Evolutionary conservation across 2,113 vertebrate species (phyloP).

Genomic region (Craseonycteris thonglongyai): DNA sequence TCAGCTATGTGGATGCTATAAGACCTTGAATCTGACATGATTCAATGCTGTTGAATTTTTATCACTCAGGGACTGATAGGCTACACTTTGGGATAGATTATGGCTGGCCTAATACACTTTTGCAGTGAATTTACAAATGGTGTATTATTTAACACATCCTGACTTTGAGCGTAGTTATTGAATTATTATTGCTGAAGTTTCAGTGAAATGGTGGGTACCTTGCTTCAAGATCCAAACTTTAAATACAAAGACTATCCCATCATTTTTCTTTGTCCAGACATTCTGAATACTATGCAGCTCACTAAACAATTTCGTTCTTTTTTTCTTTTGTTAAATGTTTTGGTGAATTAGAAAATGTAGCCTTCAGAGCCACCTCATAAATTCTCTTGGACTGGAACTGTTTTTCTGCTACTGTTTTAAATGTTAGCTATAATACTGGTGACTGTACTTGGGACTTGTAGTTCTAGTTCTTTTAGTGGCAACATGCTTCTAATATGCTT

Average conservation of each 20-base stretch:
- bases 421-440: neutral
- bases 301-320: neutral
- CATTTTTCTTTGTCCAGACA: neutral
- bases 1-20: conserved; percentile 54
- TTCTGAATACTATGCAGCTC: neutral
- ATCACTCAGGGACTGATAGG: conserved; percentile 50
- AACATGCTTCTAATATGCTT: neutral
- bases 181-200: neutral
- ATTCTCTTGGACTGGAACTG: neutral
- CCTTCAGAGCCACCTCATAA: neutral
- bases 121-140: neutral
- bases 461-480: neutral
- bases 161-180: neutral
- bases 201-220: neutral
- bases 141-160: neutral
- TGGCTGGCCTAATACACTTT: conserved; percentile 53
- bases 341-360: conserved; percentile 12
- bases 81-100: conserved; percentile 64
- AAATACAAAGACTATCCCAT: neutral
- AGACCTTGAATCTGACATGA: conserved; percentile 62
- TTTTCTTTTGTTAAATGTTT: neutral
- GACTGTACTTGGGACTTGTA: neutral
- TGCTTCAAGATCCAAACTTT: neutral
- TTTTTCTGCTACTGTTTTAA: neutral
- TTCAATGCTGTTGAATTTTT: conserved; percentile 65